phyloP scores from a whole-genome alignment of 35 echinoderm and acorn worm species.

The Apostichopus japonicus region DNA sequence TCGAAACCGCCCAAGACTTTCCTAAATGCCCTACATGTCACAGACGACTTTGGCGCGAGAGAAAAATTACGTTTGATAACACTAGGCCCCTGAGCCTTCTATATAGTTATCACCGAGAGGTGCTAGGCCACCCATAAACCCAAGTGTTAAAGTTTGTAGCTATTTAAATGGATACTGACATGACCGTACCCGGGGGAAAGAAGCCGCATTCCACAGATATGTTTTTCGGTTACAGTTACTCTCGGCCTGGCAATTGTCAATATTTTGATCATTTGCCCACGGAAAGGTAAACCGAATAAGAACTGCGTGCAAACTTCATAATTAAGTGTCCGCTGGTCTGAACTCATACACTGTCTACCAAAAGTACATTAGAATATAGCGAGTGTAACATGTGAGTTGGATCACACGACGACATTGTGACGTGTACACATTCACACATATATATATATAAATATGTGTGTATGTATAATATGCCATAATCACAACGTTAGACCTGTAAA shows the following conservation, averaged over 20 bases:
- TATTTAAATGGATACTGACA: slow-evolving; percentile 34
- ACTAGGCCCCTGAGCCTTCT: background rate
- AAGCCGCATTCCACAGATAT: slow-evolving; percentile 39
- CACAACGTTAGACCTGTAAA: too few relatives aligned
- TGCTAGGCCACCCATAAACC: slow-evolving; percentile 44
- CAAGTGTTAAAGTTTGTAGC: slow-evolving; percentile 39
- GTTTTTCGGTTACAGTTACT: slow-evolving; percentile 40
- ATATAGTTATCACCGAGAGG: slow-evolving; percentile 10
- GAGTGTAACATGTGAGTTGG: too few relatives aligned
- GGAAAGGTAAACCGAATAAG: background rate
- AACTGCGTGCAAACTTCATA: too few relatives aligned
- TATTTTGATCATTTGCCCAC: slow-evolving; percentile 35
- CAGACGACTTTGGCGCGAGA: background rate
- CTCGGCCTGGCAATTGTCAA: slow-evolving; percentile 39
- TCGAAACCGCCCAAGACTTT: background rate
- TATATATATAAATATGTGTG: too few relatives aligned
- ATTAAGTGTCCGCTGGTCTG: too few relatives aligned
- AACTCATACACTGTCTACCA: too few relatives aligned
- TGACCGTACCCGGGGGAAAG: slow-evolving; percentile 21
- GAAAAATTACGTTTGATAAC: background rate
- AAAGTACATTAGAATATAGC: too few relatives aligned
- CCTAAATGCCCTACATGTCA: too few relatives aligned
- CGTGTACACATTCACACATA: too few relatives aligned
- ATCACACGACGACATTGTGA: too few relatives aligned
- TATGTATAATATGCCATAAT: too few relatives aligned